Evolutionary conservation across 1,140 invertebrate species (phyloP).

Genomic region (Rhopalosiphum padi): DNA sequence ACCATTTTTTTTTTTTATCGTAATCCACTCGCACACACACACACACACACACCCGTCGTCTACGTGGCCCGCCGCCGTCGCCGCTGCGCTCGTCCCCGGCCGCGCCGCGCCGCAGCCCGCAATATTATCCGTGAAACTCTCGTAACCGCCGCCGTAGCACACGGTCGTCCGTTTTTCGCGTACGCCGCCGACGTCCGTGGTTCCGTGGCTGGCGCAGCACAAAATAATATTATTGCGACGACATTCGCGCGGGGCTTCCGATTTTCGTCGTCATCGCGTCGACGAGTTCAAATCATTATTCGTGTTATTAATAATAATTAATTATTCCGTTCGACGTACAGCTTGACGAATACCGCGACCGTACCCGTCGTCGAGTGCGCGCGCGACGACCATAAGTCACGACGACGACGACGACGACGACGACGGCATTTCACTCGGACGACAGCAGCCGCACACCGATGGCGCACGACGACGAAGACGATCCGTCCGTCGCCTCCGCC

Average conservation of each 20-base stretch:
- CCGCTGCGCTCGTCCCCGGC: background rate
- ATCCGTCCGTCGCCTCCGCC: background rate
- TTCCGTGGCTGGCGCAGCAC: background rate
- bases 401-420: background rate
- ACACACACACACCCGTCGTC: background rate
- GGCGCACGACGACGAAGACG: background rate
- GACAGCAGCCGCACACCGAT: background rate
- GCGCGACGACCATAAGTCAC: background rate
- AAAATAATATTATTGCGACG: background rate
- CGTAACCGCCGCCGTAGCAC: conserved; percentile 9
- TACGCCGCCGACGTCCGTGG: background rate
- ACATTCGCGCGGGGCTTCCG: background rate
- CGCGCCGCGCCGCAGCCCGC: background rate
- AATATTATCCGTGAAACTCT: conserved; percentile 38
- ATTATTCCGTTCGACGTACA: background rate
- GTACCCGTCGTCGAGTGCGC: too few species aligned
- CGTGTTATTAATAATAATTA: background rate
- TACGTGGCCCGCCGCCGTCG: conserved; percentile 41
- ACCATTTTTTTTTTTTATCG: conserved; percentile 20
- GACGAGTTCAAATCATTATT: too few species aligned
- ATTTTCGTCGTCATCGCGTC: background rate
- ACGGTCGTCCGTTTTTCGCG: conserved; percentile 44
- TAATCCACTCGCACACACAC: background rate
- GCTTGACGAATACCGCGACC: too few species aligned
- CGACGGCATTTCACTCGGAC: background rate